Percentiles rank a stretch among this genome's conserved stretches.
Conservation (phyloP, 2,888 invertebrate species). For the Leptothorax acervorum region DNA sequence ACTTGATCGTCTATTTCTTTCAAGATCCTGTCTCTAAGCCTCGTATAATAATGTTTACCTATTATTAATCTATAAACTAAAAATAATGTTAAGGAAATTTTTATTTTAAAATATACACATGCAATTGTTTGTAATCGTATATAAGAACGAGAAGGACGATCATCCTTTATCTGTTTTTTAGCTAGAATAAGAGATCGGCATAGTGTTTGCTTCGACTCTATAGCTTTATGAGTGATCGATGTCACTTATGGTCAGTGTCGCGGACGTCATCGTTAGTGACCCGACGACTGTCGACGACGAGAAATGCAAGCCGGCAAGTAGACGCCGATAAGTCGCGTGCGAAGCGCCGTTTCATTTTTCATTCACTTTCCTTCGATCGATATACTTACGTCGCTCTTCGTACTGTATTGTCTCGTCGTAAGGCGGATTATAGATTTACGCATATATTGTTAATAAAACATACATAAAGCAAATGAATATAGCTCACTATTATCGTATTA, state of each 20-base stretch:
- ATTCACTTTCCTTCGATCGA: slow-evolving; percentile 58
- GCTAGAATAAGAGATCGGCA: slow-evolving; percentile 28
- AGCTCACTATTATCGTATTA: not conserved
- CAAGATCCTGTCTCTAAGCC: no score
- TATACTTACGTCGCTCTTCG: slow-evolving; percentile 9
- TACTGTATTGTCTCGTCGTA: not conserved
- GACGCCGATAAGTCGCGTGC: slow-evolving; percentile 61
- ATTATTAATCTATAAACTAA: not conserved
- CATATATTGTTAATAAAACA: slow-evolving; percentile 23
- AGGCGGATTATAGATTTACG: slow-evolving; percentile 4
- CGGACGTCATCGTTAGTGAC: slow-evolving; percentile 52
- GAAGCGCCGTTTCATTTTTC: slow-evolving; percentile 57
- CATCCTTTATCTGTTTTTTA: not conserved
- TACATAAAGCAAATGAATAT: not conserved
- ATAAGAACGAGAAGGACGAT: not conserved
- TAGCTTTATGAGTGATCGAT: slow-evolving; percentile 41
- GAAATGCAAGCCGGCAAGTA: slow-evolving; percentile 41
- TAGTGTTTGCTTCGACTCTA: slow-evolving; percentile 14
- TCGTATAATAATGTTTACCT: not conserved
- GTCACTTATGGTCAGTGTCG: slow-evolving; percentile 54
- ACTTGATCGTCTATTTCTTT: not conserved
- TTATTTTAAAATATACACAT: not conserved
- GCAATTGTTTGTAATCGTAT: not conserved
- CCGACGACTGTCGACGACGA: slow-evolving; percentile 35
- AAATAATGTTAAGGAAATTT: not conserved